Evolutionary conservation across 2,888 invertebrate genomes (phyloP).

Genomic region (Junonia oenone): DNA sequence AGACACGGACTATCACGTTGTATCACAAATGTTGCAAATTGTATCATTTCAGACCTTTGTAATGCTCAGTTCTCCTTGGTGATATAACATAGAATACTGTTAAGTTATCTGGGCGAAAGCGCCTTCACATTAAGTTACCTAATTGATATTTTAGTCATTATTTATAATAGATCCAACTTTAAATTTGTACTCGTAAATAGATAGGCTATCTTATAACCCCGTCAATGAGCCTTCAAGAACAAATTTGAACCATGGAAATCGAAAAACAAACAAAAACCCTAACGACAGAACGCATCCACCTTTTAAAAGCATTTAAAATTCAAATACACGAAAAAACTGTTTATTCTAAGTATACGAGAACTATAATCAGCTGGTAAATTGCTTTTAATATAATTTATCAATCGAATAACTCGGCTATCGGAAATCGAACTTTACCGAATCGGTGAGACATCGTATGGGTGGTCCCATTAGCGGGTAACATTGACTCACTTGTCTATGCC

Average conservation of each 20-base stretch:
- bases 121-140: too few relatives aligned
- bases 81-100: too few relatives aligned
- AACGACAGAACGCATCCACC: neutral
- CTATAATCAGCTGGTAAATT: conserved; percentile 8
- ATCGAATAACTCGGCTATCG: conserved; percentile 6
- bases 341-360: neutral
- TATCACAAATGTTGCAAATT: too few relatives aligned
- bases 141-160: too few relatives aligned
- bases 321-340: conserved; percentile 1
- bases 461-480: conserved; percentile 58
- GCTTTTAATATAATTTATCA: conserved; percentile 19
- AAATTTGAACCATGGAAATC: neutral
- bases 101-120: too few relatives aligned
- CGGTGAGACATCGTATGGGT: conserved; percentile 39
- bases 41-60: too few relatives aligned
- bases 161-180: too few relatives aligned
- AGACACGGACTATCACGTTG: too few relatives aligned
- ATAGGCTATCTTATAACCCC: too few relatives aligned
- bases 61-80: too few relatives aligned
- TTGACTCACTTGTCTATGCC: conserved; percentile 51
- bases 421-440: conserved; percentile 6
- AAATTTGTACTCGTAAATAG: too few relatives aligned
- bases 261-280: neutral
- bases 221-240: too few relatives aligned
- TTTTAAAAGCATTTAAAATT: neutral